Evolutionary conservation across 2,797 vertebrate species (phyloP).

Genomic region (Distichodus sexfasciatus): DNA sequence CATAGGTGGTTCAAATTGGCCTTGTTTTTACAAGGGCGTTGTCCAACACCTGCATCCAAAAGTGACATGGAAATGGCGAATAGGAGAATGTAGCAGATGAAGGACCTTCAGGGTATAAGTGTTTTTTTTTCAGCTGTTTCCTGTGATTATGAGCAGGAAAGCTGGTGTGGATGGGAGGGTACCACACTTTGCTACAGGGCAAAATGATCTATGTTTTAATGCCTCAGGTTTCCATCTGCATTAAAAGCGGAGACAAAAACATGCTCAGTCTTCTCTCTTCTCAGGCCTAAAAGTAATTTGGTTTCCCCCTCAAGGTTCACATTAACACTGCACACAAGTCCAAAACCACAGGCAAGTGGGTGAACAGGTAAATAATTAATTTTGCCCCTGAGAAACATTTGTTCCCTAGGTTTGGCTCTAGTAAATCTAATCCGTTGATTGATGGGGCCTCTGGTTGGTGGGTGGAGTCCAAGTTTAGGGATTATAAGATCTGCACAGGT

Average conservation of each 20-base stretch:
- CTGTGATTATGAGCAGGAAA: conserved; percentile 35
- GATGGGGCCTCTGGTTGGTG: background rate
- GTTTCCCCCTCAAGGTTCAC: background rate
- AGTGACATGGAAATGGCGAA: conserved; percentile 7
- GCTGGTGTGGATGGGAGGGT: background rate
- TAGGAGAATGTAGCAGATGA: background rate
- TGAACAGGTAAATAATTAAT: too few relatives aligned
- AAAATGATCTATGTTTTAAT: too few relatives aligned
- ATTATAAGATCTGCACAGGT: conserved; percentile 12
- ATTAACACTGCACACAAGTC: too few relatives aligned
- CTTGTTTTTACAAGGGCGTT: background rate
- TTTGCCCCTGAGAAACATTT: too few relatives aligned
- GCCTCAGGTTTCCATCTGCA: background rate
- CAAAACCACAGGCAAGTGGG: too few relatives aligned
- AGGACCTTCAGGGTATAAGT: background rate
- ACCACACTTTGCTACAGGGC: background rate
- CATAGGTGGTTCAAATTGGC: background rate
- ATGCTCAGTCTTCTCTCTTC: background rate
- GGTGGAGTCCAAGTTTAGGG: conserved; percentile 8
- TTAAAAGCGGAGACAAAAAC: background rate
- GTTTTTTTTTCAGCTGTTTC: background rate
- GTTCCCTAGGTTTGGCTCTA: too few relatives aligned
- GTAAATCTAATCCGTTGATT: background rate
- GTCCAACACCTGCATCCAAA: background rate
- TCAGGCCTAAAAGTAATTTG: background rate